Base-by-base conservation (phyloP, 2,888 invertebrate genomes). In the Mantis religiosa region DNA sequence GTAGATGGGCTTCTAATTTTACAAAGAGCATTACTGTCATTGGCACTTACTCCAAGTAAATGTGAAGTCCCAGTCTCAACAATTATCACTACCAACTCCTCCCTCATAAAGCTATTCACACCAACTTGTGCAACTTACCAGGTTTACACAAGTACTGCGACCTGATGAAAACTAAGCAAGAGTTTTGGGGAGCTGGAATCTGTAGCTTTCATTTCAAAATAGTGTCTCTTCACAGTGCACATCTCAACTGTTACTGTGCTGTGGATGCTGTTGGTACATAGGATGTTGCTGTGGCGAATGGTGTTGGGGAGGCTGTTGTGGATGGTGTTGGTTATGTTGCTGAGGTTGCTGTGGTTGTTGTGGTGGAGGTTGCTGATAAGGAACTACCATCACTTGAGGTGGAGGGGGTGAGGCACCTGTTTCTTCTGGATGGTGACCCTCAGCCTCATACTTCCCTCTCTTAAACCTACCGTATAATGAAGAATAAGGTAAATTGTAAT, bases 391-490 rank as follows among this genome's bases (percentile, higher is more conserved):
- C 84, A 90, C 88, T 84, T 90, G 90, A 8, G 90, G 90, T 8
- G 90, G 87, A 7, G 89, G 87, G 15, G 89, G 87, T 14, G 90
- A 89, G 2, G 90, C 89, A 82, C 41, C 87, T 15, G 87, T 87
- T 14, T 88, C 88, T 8, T 90, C 90, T n/a, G 93, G 83, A 92
- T 92, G 92, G 92, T 93, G 71, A 92, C 93, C 90, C 93, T 93
- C 92, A 92, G 94, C 94, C 89, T 97, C 97, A 92, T 97, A 97
- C 93, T 97, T 97, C 92, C 97, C 97, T 87, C 98, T 95, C 93
- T 98, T 98, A 93, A 98, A 98, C 89, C 98, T 95, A 0, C 98
- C 98, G 92, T 98, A 98, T 47, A 98, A 94, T 7, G 98, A 98
- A 25, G 98, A 98, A 93, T 98, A 98, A 82, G 98, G 98, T 92